These are phyloP conservation scores for Benthosema pterotum DNA, from an alignment of 2,797 vertebrate genomes.

Conservation along the genomic window DNA sequence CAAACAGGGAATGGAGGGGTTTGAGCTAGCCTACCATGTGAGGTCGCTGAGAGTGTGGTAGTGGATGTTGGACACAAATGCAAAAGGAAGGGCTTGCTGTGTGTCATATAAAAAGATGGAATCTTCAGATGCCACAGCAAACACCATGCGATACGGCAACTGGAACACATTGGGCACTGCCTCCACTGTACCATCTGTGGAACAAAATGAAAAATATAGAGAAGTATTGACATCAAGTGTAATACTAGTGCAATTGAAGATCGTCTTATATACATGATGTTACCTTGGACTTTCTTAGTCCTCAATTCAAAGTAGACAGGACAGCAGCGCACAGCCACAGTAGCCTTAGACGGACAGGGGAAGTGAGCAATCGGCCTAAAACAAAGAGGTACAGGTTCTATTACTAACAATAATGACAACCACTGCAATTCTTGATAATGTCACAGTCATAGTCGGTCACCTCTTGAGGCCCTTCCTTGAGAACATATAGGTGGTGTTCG, in stretches of 20 bases:
- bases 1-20: neutral
- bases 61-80: constrained; percentile 93
- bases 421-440: neutral
- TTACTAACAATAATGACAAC: neutral
- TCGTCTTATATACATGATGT: constrained; percentile 37
- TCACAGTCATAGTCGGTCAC: constrained; percentile 61
- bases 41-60: constrained; percentile 98
- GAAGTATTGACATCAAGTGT: neutral
- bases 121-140: constrained; percentile 96
- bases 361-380: constrained; percentile 91
- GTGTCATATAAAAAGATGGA: constrained; percentile 94
- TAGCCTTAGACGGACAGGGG: constrained; percentile 92
- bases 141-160: constrained; percentile 93
- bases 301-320: constrained; percentile 92
- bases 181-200: constrained; percentile 76
- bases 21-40: constrained; percentile 83
- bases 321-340: constrained; percentile 95
- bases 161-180: constrained; percentile 78
- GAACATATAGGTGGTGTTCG: constrained; percentile 94
- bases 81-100: constrained; percentile 92
- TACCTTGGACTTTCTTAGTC: constrained; percentile 75
- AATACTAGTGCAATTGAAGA: neutral
- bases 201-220: constrained; percentile 6
- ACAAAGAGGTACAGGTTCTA: neutral
- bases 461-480: constrained; percentile 93